Evolutionary conservation across 2,888 invertebrate species (phyloP).

Genomic region (Blastobasis lacticolella): DNA sequence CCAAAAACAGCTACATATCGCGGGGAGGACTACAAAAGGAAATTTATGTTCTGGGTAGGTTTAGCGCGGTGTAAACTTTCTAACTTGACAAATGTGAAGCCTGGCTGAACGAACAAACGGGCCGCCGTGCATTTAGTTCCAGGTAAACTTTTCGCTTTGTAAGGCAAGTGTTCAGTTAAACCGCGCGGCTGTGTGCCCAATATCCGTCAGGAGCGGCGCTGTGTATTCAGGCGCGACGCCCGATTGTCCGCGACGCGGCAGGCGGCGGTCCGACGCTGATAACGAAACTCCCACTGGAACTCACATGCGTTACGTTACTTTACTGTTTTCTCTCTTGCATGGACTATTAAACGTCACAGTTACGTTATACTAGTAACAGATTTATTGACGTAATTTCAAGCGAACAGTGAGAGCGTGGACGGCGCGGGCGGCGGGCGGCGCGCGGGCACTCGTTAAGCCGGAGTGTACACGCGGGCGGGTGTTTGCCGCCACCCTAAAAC

Average conservation of each 20-base stretch:
- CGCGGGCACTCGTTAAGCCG: conserved; percentile 50
- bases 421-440: neutral
- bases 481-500: conserved; percentile 54
- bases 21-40: conserved; percentile 8
- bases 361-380: conserved; percentile 22
- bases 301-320: conserved; percentile 27
- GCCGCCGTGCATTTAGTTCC: conserved; percentile 57
- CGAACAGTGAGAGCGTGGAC: conserved; percentile 16
- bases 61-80: conserved; percentile 35
- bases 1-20: conserved; percentile 1
- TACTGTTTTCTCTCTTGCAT: conserved; percentile 24
- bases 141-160: conserved; percentile 60
- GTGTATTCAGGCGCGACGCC: conserved; percentile 38
- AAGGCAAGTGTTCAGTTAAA: conserved; percentile 54
- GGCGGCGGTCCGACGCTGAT: conserved; percentile 28
- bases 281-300: conserved; percentile 42
- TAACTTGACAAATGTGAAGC: conserved; percentile 50
- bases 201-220: conserved; percentile 47
- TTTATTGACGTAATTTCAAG: conserved; percentile 39
- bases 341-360: conserved; percentile 17
- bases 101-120: conserved; percentile 41
- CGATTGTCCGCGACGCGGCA: conserved; percentile 23
- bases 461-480: conserved; percentile 38
- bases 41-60: conserved; percentile 22
- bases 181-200: conserved; percentile 48